Evolutionary conservation across 2,888 invertebrate genomes (phyloP).

Genomic region (Mayetiola destructor): DNA sequence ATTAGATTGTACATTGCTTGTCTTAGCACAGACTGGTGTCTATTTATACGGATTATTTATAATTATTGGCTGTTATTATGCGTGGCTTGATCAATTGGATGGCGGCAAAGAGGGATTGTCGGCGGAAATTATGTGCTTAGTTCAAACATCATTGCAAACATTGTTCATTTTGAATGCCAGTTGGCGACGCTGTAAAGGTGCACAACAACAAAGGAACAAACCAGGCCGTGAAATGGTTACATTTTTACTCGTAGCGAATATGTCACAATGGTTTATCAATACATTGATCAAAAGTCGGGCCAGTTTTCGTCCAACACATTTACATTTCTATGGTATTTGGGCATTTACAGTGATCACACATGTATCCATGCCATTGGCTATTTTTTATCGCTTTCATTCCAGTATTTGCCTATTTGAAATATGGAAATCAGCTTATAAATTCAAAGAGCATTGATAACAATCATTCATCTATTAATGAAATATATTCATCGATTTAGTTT

Average conservation of each 20-base stretch:
- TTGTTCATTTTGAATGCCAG: slow-evolving; percentile 61
- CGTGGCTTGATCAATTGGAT: slow-evolving; percentile 30
- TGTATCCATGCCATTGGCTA: slow-evolving; percentile 75
- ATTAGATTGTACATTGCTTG: slow-evolving; percentile 64
- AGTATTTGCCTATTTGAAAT: slow-evolving; percentile 85
- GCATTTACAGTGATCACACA: slow-evolving; percentile 86
- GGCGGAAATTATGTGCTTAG: slow-evolving; percentile 56
- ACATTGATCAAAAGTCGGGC: slow-evolving; percentile 72
- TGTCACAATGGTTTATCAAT: slow-evolving; percentile 78
- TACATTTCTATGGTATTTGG: slow-evolving; percentile 73
- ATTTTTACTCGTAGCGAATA: slow-evolving; percentile 64
- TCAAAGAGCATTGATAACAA: slow-evolving; percentile 1
- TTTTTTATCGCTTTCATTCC: slow-evolving; percentile 82
- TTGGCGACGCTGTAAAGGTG: slow-evolving; percentile 56
- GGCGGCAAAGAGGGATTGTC: slow-evolving; percentile 48
- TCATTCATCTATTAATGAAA: not conserved
- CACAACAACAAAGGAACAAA: slow-evolving; percentile 55
- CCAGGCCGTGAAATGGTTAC: slow-evolving; percentile 77
- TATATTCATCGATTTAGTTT: too few relatives aligned
- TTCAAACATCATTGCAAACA: slow-evolving; percentile 67
- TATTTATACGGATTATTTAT: slow-evolving; percentile 80
- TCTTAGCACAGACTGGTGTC: slow-evolving; percentile 78
- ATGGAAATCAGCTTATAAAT: slow-evolving; percentile 81
- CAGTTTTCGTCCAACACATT: slow-evolving; percentile 66
- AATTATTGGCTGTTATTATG: slow-evolving; percentile 50